Percentiles rank a stretch among this genome's conserved stretches.
Conservation (phyloP, 1,140 invertebrate genomes). For the Patella vulgata region DNA sequence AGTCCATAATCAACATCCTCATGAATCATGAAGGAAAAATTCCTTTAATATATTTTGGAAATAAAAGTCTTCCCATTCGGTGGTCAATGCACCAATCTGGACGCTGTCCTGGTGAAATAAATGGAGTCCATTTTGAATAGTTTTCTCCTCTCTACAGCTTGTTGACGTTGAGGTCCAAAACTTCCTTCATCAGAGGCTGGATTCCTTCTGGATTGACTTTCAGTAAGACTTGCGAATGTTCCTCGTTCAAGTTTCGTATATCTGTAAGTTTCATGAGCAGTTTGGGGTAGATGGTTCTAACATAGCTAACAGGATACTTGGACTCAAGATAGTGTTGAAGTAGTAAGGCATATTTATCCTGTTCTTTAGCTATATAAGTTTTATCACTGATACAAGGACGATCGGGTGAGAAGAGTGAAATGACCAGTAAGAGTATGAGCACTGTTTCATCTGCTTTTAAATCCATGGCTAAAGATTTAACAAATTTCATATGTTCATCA, state of each 20-base stretch:
- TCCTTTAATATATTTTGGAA: too few species aligned
- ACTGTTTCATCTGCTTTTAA: constrained; percentile 69
- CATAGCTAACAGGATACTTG: constrained; percentile 62
- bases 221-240: constrained; percentile 69
- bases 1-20: too few species aligned
- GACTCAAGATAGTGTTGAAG: constrained; percentile 69
- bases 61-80: too few species aligned
- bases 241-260: constrained; percentile 70
- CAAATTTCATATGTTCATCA: constrained; percentile 70
- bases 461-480: constrained; percentile 62
- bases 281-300: constrained; percentile 67
- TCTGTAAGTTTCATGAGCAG: constrained; percentile 70
- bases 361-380: constrained; percentile 62
- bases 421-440: constrained; percentile 68
- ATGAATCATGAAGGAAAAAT: too few species aligned
- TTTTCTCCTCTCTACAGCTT: constrained; percentile 22
- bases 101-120: too few species aligned
- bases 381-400: constrained; percentile 66
- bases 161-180: constrained; percentile 62
- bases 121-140: too few species aligned
- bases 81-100: too few species aligned
- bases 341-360: constrained; percentile 69
- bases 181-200: constrained; percentile 67
- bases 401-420: constrained; percentile 70
- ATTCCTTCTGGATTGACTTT: constrained; percentile 66